phyloP scores from a whole-genome alignment of 1,140 invertebrate genomes.

The Latrodectus geometricus region DNA sequence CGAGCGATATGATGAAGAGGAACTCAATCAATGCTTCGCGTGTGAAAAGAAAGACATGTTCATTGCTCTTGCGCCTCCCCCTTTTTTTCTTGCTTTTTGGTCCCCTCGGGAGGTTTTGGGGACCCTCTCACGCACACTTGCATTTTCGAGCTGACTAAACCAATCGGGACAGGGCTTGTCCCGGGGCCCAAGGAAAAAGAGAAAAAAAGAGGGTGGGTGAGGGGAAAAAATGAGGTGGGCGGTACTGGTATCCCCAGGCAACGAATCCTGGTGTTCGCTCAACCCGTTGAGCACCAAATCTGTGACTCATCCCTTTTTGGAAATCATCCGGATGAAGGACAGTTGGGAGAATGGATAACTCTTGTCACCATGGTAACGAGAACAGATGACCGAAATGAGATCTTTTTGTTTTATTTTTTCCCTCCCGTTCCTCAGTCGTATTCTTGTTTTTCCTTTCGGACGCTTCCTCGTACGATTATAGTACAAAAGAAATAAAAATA shows the following conservation, averaged over 20 bases:
- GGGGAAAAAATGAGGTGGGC: neutral
- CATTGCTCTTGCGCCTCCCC: neutral
- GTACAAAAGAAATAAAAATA: conserved; percentile 14
- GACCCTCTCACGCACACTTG: neutral
- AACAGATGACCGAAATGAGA: conserved; percentile 24
- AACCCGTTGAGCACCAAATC: conserved; percentile 23
- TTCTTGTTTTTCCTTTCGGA: neutral
- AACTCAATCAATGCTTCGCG: conserved; percentile 22
- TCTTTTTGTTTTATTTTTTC: neutral
- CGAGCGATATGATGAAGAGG: conserved; percentile 16
- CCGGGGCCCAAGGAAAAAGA: neutral
- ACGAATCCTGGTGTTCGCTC: conserved; percentile 31
- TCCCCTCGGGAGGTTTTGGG: too few relatives aligned
- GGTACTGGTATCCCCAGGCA: neutral
- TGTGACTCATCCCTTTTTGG: conserved; percentile 10
- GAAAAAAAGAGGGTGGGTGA: neutral
- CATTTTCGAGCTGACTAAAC: conserved; percentile 20
- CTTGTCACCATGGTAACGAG: neutral
- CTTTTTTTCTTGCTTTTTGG: too few relatives aligned
- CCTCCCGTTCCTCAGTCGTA: neutral
- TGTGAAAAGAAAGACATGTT: neutral
- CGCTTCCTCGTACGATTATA: neutral
- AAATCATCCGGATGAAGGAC: neutral
- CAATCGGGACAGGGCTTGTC: conserved; percentile 10
- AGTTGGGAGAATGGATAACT: too few relatives aligned